These are phyloP conservation scores for Amia ocellicauda DNA, from an alignment of 2,113 vertebrate genomes.

Conservation along the genomic window DNA sequence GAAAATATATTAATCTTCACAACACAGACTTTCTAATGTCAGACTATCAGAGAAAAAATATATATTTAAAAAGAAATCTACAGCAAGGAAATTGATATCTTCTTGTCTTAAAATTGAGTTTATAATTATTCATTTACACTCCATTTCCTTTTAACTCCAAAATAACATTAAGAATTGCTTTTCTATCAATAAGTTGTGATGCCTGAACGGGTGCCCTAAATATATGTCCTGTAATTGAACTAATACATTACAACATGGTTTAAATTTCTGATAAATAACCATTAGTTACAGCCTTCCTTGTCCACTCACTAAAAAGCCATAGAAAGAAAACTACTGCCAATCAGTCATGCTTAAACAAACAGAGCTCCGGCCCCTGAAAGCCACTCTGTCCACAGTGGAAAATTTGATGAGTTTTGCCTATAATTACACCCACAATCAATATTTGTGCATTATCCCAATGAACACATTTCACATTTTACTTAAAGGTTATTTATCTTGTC, in stretches of 20 bases:
- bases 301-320: conserved; percentile 25
- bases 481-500: conserved; percentile 23
- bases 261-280: conserved; percentile 25
- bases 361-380: not conserved
- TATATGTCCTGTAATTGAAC: conserved; percentile 11
- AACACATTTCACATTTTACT: conserved; percentile 24
- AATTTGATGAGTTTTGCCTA: conserved; percentile 28
- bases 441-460: conserved; percentile 31
- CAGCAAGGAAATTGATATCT: no score
- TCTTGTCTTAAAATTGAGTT: no score
- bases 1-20: no score
- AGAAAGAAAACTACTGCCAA: conserved; percentile 16
- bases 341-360: conserved; percentile 24
- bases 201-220: not conserved
- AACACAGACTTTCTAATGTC: no score
- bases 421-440: conserved; percentile 35
- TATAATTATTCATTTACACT: no score
- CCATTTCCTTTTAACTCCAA: no score
- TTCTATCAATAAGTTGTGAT: no score
- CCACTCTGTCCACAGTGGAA: conserved; percentile 6
- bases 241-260: conserved; percentile 20
- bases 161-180: no score
- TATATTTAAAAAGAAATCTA: no score
- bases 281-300: conserved; percentile 16
- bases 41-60: no score